A percentile compares a stretch with the other conserved stretches of the same genome.
Evolutionary conservation across 2,797 vertebrate genomes (phyloP).

Genomic region (Chaunax sp.): DNA sequence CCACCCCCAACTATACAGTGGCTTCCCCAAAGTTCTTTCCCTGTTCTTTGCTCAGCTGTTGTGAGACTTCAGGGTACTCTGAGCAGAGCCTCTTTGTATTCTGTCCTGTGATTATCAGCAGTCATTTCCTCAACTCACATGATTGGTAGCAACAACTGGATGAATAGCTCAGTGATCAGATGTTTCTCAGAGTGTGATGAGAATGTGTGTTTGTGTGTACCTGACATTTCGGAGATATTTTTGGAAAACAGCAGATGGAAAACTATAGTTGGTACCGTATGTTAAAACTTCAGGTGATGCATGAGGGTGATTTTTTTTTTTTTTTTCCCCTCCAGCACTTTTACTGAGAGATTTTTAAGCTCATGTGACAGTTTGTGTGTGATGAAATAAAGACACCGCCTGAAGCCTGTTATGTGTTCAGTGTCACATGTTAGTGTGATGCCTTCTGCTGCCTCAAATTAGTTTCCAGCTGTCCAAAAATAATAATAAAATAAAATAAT

Average conservation of each 20-base stretch:
- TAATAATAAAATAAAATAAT: background rate
- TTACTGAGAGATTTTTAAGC: slow-evolving; percentile 34
- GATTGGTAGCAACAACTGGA: slow-evolving; percentile 42
- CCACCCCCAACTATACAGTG: no score
- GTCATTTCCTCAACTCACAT: slow-evolving; percentile 61
- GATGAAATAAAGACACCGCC: slow-evolving; percentile 70
- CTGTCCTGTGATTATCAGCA: slow-evolving; percentile 74
- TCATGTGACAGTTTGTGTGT: slow-evolving; percentile 21
- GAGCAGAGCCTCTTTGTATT: slow-evolving; percentile 46
- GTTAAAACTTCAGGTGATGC: slow-evolving; percentile 30
- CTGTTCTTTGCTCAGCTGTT: slow-evolving; percentile 63
- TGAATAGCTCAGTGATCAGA: slow-evolving; percentile 14
- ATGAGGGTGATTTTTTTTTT: slow-evolving; percentile 2
- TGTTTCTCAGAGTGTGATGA: slow-evolving; percentile 2
- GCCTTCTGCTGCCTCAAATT: background rate
- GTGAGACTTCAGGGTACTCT: slow-evolving; percentile 66
- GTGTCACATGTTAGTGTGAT: slow-evolving; percentile 28
- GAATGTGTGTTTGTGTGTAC: slow-evolving; percentile 8
- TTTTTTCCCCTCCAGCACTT: slow-evolving; percentile 9
- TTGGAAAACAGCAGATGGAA: slow-evolving; percentile 14
- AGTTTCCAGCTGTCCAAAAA: background rate
- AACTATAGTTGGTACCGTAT: background rate
- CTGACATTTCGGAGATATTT: slow-evolving; percentile 15
- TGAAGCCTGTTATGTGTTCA: slow-evolving; percentile 21
- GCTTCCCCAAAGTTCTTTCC: no score